These are phyloP conservation scores for Theristus sp. DNA, from an alignment of 2,888 invertebrate genomes.

Conservation along the genomic window DNA sequence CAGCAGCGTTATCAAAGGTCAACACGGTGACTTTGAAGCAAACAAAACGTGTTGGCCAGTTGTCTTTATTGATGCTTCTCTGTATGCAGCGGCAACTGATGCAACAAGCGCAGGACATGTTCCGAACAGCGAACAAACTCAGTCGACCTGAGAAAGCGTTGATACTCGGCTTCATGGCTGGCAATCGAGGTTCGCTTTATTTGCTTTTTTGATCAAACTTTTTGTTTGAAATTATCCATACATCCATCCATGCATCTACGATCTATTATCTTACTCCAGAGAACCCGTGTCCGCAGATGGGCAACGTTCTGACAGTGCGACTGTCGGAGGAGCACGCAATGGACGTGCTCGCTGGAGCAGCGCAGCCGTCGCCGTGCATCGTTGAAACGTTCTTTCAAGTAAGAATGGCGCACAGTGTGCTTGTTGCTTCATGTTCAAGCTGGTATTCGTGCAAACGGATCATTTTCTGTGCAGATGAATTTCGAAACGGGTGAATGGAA, in stretches of 20 bases:
- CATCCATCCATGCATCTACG: slow-evolving; percentile 2
- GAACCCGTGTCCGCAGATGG: slow-evolving; percentile 89
- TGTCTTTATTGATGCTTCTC: too few relatives aligned
- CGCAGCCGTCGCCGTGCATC: slow-evolving; percentile 57
- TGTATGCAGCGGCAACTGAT: slow-evolving; percentile 69
- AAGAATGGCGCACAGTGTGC: too few relatives aligned
- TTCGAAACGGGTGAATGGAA: slow-evolving; percentile 96
- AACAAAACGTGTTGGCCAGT: too few relatives aligned
- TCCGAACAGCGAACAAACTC: slow-evolving; percentile 80
- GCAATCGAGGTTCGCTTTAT: slow-evolving; percentile 53
- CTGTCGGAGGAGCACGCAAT: slow-evolving; percentile 76
- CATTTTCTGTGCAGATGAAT: slow-evolving; percentile 57
- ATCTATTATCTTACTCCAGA: slow-evolving; percentile 38
- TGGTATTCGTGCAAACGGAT: too few relatives aligned
- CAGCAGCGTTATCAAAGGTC: too few relatives aligned
- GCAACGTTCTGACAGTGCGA: slow-evolving; percentile 86
- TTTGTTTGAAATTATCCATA: slow-evolving; percentile 2
- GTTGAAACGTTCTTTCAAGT: slow-evolving; percentile 74
- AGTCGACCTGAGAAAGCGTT: slow-evolving; percentile 89
- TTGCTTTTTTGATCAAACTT: slow-evolving; percentile 2
- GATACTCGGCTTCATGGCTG: slow-evolving; percentile 93
- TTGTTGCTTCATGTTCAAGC: too few relatives aligned
- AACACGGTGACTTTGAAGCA: too few relatives aligned
- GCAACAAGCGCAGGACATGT: slow-evolving; percentile 91
- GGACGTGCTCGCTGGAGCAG: slow-evolving; percentile 63